Conservation (phyloP, 2,797 vertebrate species). For the Ptychobarbus kaznakovi region DNA sequence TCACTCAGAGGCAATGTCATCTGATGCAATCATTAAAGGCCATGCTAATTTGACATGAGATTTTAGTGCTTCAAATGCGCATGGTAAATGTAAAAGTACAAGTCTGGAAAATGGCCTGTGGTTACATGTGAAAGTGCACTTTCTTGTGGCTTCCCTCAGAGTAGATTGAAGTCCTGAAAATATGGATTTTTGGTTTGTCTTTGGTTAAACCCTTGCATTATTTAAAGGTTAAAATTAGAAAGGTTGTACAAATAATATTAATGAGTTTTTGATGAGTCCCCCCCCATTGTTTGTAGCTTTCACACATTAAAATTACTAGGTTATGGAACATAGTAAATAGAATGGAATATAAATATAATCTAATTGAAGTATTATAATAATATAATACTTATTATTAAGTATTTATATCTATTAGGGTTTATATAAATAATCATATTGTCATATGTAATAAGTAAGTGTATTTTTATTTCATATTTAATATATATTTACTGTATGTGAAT, state of each 20-base stretch:
- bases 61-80: slow-evolving; percentile 21
- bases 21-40: slow-evolving; percentile 62
- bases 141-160: background rate
- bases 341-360: background rate
- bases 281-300: background rate
- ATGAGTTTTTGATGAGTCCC: background rate
- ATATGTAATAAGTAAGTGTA: background rate
- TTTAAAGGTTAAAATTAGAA: background rate
- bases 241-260: background rate
- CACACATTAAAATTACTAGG: background rate
- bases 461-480: background rate
- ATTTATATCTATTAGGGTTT: background rate
- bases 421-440: background rate
- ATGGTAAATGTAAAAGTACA: slow-evolving; percentile 31
- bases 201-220: background rate
- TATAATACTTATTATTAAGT: background rate
- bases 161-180: background rate
- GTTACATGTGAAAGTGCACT: background rate
- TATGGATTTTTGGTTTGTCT: background rate
- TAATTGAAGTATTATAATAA: background rate
- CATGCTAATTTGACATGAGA: slow-evolving; percentile 64
- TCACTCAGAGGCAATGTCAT: slow-evolving; percentile 61
- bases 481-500: background rate
- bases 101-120: slow-evolving; percentile 27
- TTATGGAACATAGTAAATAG: background rate